phyloP scores from a whole-genome alignment of 2,888 invertebrate species.

The Phaedon cochleariae region DNA sequence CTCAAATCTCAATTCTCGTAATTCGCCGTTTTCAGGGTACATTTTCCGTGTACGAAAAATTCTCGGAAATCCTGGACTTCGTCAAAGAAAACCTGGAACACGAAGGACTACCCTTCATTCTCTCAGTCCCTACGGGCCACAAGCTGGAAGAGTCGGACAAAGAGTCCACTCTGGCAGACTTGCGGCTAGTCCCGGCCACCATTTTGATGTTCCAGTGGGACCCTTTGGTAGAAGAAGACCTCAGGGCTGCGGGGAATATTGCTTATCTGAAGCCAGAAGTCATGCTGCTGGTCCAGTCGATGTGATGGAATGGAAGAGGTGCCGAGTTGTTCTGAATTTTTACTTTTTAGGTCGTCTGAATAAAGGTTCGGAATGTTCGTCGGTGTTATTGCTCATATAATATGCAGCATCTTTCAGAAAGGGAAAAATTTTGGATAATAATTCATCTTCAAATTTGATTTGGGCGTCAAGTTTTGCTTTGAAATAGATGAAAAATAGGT shows the following conservation, averaged over 20 bases:
- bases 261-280: slow-evolving; percentile 82
- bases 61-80: slow-evolving; percentile 78
- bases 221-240: slow-evolving; percentile 64
- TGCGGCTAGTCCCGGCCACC: slow-evolving; percentile 83
- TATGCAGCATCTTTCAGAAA: too few species aligned
- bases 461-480: too few species aligned
- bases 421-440: too few species aligned
- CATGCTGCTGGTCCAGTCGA: slow-evolving; percentile 72
- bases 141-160: slow-evolving; percentile 73
- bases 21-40: slow-evolving; percentile 87
- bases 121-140: slow-evolving; percentile 75
- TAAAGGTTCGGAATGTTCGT: too few species aligned
- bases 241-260: slow-evolving; percentile 65
- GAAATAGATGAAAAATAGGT: too few species aligned
- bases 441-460: too few species aligned
- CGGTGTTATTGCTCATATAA: too few species aligned
- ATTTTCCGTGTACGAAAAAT: slow-evolving; percentile 84
- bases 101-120: slow-evolving; percentile 73
- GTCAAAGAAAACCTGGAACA: slow-evolving; percentile 79
- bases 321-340: neutral
- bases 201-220: slow-evolving; percentile 81
- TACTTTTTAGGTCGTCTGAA: neutral
- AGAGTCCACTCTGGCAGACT: slow-evolving; percentile 78
- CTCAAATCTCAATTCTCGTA: too few species aligned
- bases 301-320: slow-evolving; percentile 50